Evolutionary conservation across 2,888 invertebrate genomes (phyloP).

Genomic region (Xanthorhoe designata): DNA sequence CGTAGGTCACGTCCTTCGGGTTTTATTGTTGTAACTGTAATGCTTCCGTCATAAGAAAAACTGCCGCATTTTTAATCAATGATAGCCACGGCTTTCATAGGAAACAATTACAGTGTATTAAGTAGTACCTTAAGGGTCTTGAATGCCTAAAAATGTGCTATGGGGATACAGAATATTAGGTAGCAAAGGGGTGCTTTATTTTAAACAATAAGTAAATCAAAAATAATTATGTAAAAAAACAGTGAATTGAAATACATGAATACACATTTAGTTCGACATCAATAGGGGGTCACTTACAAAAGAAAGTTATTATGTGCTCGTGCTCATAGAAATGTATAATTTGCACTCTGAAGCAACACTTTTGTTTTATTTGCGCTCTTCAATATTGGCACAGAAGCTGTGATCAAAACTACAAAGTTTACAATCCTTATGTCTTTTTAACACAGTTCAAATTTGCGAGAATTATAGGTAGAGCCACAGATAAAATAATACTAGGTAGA

Average conservation of each 20-base stretch:
- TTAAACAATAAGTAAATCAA: too few relatives aligned
- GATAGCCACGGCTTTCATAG: too few relatives aligned
- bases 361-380: constrained; percentile 39
- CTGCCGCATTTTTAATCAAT: background rate
- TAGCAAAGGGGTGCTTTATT: too few relatives aligned
- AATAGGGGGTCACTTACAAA: constrained; percentile 8
- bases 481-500: constrained; percentile 45
- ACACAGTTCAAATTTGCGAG: constrained; percentile 44
- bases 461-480: constrained; percentile 39
- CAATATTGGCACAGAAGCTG: constrained; percentile 39
- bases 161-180: too few relatives aligned
- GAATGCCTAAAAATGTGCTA: too few relatives aligned
- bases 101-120: too few relatives aligned
- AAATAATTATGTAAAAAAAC: too few relatives aligned
- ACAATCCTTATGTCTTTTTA: constrained; percentile 32
- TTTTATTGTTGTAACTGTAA: background rate
- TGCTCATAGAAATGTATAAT: constrained; percentile 40
- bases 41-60: background rate
- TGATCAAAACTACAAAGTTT: constrained; percentile 1
- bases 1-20: constrained; percentile 5
- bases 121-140: too few relatives aligned
- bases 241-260: too few relatives aligned
- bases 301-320: constrained; percentile 42
- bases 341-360: constrained; percentile 32
- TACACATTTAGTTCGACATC: background rate